Percentiles rank a stretch among this genome's conserved stretches.
Evolutionary conservation across 2,797 vertebrate species (phyloP).

Genomic region (Ctenochaetus hawaiiensis): DNA sequence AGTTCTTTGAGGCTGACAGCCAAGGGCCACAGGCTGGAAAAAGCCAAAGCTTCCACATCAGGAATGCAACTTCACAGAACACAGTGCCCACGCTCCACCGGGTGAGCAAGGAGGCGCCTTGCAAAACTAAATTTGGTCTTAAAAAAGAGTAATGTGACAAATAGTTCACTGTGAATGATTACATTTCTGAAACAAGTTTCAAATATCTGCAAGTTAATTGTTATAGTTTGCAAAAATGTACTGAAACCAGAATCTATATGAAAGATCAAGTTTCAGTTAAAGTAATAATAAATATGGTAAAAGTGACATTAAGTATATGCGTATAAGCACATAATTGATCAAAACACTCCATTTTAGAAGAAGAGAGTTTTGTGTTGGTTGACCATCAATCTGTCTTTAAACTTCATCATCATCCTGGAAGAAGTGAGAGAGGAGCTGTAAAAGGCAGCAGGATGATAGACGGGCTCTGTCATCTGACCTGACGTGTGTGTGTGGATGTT

Average conservation of each 20-base stretch:
- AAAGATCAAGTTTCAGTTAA: background rate
- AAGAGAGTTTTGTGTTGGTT: too few relatives aligned
- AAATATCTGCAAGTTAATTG: background rate
- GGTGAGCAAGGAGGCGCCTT: too few relatives aligned
- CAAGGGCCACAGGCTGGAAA: too few relatives aligned
- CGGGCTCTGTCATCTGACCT: constrained; percentile 31
- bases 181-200: background rate
- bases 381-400: background rate
- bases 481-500: constrained; percentile 16
- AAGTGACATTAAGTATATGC: too few relatives aligned
- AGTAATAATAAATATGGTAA: too few relatives aligned
- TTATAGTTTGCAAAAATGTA: background rate
- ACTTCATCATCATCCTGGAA: background rate
- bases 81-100: too few relatives aligned
- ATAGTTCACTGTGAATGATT: background rate
- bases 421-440: constrained; percentile 28
- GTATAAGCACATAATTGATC: too few relatives aligned
- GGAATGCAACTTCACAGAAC: too few relatives aligned
- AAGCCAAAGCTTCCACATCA: too few relatives aligned
- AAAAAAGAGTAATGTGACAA: background rate
- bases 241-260: background rate
- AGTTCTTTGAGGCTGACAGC: too few relatives aligned
- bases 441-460: constrained; percentile 37
- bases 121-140: background rate
- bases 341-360: too few relatives aligned